Evolutionary conservation across 2,113 vertebrate species (phyloP).

Genomic region (Propithecus coquereli): DNA sequence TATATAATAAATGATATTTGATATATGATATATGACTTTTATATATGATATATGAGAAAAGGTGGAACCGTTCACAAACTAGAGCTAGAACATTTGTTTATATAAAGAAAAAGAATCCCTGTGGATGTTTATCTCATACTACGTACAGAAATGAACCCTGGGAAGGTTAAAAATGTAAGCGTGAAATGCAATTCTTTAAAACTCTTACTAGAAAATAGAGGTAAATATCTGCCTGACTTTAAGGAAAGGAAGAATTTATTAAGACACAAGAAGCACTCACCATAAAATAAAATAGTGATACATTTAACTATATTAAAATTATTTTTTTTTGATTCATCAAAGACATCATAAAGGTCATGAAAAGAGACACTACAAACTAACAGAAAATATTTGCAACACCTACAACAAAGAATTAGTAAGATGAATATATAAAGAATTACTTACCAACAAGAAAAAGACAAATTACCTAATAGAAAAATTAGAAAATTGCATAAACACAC

Average conservation of each 20-base stretch:
- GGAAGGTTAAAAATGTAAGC: neutral
- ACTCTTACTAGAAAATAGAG: neutral
- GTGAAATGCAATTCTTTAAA: neutral
- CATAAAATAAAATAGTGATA: neutral
- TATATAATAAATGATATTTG: no score
- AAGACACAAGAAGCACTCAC: neutral
- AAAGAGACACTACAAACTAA: neutral
- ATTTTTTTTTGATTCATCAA: neutral
- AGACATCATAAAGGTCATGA: neutral
- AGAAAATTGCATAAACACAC: neutral
- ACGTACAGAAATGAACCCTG: neutral
- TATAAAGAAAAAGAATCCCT: neutral
- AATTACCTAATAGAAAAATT: neutral
- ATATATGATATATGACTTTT: no score
- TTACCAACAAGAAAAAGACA: neutral
- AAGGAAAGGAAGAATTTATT: neutral
- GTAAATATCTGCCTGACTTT: neutral
- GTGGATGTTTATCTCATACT: neutral
- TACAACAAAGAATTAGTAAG: neutral
- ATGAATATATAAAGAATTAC: neutral
- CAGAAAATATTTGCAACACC: neutral
- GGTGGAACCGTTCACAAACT: neutral
- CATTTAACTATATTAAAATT: neutral
- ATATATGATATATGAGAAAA: neutral
- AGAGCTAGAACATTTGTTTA: neutral